Base-by-base conservation (phyloP, 1,140 invertebrate species). In the Theocolax elegans region DNA sequence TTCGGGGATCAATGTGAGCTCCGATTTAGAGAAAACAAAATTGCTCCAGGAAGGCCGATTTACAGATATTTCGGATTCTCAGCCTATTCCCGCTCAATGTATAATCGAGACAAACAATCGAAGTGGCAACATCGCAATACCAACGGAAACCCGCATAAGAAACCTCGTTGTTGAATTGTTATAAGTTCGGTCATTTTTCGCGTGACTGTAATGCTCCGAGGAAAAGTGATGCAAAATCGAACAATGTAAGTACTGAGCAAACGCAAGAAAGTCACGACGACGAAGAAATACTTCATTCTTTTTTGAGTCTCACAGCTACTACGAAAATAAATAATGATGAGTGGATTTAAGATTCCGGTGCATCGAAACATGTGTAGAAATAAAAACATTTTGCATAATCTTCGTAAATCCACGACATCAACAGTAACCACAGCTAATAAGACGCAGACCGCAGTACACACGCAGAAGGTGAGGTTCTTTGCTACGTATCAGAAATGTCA, bases 401-500 rank as follows among this genome's bases (percentile, higher is more conserved):
- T 51, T 27, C 9, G 9, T 7, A 8, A 19, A 25, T 7, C 17
- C 2, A 21, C 6, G 8, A 23, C 6, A 7, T 9, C 6, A 9
- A 25, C 17, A 7, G 49, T 51, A 3, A 27, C 3, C 6, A 15
- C 21, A 3, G 49, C 49, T 23, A 51, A 51, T 15, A 51, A 27
- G n/a, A 3, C 6, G 21, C 9, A 7, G 9, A 23, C 3, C 17
- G 25, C 21, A n/a, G 25, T 51, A 21, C n/a, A 10, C 17, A 19
- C 25, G 21, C 9, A 51, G 2, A 27, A 51, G 9, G n/a, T 19
- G 51, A 71, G 31, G 77, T 80, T 65, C 29, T 78, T 27, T 79
- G 77, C 73, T 76, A 74, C 3, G 72, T 80, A 60, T 63, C 66
- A 23, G 60, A 44, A 23, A n/a, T 48, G n/a, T 80, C 78, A n/a